Base-by-base conservation (phyloP, 2,888 invertebrate genomes). In the Eretmocerus hayati region DNA sequence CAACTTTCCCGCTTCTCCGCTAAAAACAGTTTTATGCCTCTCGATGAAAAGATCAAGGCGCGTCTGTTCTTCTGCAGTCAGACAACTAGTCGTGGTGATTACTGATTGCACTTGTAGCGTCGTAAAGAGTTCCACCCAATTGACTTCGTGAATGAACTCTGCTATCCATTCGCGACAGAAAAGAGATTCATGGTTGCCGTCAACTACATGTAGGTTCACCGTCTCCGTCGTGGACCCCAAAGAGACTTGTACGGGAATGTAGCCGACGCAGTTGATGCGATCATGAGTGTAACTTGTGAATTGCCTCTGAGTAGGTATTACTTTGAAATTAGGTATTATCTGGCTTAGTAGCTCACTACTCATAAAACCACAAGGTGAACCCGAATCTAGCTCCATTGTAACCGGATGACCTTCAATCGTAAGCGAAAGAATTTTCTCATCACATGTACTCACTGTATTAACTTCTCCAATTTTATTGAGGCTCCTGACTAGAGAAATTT, bases 11-110 rank as follows among this genome's bases (percentile, higher is more conserved):
- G 53, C 32, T 0, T 2, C 26, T 9, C 38, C 20, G 18, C 48
- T 50, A 32, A 55, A 51, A 3, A 47, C 26, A 15, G 48, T 47
- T 1, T 40, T 26, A 32, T 44, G 35, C n/a, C 19, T 19, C 9
- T 23, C 20, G 5, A 47, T 8, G 4, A 39, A 11, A 4, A 20
- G 13, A 4, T 40, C 11, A 2, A 39, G 13, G 4, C n/a, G 9
- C 2, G 26, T 16, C 9, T 26, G 5, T 33, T 6, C 4, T 8
- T 15, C n/a, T 33, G 1, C 20, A 32, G 31, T 2, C 21, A 15
- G 6, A 3, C 21, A 3, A 21, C 5, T 4, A 15, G 33, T 5
- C 11, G 36, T 19, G 9, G 4, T 19, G 15, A 19, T 5, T 18
- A 36, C 3, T 5, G 3, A 5, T 3, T 15, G 3, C 3, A 15